phyloP scores from a whole-genome alignment of 2,888 invertebrate species.

The Calameuta idolon region DNA sequence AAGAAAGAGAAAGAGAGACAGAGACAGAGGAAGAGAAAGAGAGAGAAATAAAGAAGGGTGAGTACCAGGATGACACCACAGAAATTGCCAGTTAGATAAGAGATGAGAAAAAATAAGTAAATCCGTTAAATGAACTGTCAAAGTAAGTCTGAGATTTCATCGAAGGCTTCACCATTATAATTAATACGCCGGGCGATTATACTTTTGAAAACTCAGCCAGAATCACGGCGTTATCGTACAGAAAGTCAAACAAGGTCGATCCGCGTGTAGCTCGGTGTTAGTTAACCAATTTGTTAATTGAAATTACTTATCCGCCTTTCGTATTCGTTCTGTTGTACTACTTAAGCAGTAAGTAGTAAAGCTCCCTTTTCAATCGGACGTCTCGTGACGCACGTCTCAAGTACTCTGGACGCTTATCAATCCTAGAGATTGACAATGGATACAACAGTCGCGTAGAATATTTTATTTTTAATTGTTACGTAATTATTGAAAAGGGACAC shows the following conservation, averaged over 20 bases:
- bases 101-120: neutral
- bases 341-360: neutral
- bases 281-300: neutral
- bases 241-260: neutral
- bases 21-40: too few species aligned
- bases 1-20: neutral
- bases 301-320: neutral
- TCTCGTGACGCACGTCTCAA: neutral
- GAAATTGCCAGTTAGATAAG: neutral
- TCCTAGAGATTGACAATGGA: neutral
- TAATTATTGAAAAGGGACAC: neutral
- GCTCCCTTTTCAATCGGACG: neutral
- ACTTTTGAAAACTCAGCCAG: neutral
- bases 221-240: neutral
- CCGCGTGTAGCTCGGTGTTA: neutral
- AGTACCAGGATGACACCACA: neutral
- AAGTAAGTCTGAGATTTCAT: neutral
- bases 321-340: neutral
- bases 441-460: neutral
- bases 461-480: neutral
- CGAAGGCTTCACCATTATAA: neutral
- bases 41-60: neutral
- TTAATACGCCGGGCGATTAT: neutral
- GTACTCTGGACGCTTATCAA: neutral
- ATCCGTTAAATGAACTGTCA: neutral